Evolutionary conservation across 2,113 vertebrate species (phyloP), one percentile per base, ranked within the genome.

Genomic region (Eretmochelys imbricata): DNA sequence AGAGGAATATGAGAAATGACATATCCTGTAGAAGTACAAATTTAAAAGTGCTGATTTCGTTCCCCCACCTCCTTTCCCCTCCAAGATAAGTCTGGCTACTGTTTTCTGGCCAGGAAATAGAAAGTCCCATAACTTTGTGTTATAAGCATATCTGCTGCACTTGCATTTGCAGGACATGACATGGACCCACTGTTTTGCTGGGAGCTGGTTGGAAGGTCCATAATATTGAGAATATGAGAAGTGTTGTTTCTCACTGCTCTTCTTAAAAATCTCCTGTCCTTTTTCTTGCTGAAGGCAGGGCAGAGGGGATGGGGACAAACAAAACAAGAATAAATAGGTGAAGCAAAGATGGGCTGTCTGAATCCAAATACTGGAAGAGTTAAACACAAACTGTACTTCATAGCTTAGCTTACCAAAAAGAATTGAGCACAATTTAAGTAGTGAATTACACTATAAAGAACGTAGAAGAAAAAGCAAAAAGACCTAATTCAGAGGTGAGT

Each of bases 381-480:
- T 17, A 78, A 87, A 75, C 46, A 6, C 89, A 50, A 91, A 84
- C 24, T 82, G 10, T 55, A 85, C 46, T 27, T 75, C 20, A 42
- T 42, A 38, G 19, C 4, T 20, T 46, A 55, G 42, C 35, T 50
- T 82, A 82, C 7, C 4, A 2, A n/a, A 94, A 62, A 92, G 57
- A 75, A 95, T 53, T 62, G 85, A 95, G 80, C 16, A 29, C 31
- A 46, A 25, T 31, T 65, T 93, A 85, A 87, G 87, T 91, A 51
- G 69, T 7, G 14, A 10, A 80, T 50, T 17, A 19, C 7, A 8
- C 35, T 80, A 7, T 20, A 84, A 79, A 48, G 90, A 80, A 31
- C 29, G 3, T 14, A 62, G 0, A 0, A 72, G 27, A 53, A 13
- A 46, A 90, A 46, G 82, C 0, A 29, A 48, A 82, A 53, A 75